Base-by-base conservation (phyloP, 2,888 invertebrate genomes). In the Xestia ashworthii region DNA sequence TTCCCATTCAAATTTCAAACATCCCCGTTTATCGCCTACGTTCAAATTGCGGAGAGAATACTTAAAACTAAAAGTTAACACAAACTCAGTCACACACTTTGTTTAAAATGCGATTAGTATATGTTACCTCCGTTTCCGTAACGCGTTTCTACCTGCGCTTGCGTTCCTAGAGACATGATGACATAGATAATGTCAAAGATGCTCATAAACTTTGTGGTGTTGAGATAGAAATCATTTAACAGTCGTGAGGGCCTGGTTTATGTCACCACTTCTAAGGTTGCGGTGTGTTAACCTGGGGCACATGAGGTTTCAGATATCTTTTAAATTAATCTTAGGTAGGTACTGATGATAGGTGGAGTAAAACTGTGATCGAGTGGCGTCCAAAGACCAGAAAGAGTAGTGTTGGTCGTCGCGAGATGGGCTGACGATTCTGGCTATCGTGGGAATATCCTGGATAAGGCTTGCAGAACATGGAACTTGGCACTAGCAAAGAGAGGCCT, bases 41-140 rank as follows among this genome's bases (percentile, higher is more conserved):
- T 75, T 74, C 65, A 73, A 74, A 86, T 66, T 85, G 84, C 71
- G 84, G 16, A 65, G 62, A 66, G 87, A 85, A 85, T 85, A 86
- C 84, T 41, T 78, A 86, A 80, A 82, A 78, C 38, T 76, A 87
- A 78, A 80, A 78, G 64, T 65, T 32, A 71, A 73, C 82, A 69
- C 68, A 71, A 85, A 81, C 70, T 67, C 62, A 38, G 74, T 85
- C 69, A 80, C 78, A 81, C 70, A 66, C 73, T 77, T 84, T 82
- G 77, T 87, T 84, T 84, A 76, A 41, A 80, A 87, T 73, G 68
- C 87, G 60, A 78, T 87, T 82, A 87, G 85, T 74, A 80, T 65
- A 67, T 80, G 77, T 82, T 82, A 82, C 85, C 76, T 78, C 71
- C 67, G 70, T 82, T 82, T 80, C 86, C 82, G 76, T 78, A 85